Base-by-base conservation (phyloP, 2,113 vertebrate genomes). In the Ammospiza nelsoni region DNA sequence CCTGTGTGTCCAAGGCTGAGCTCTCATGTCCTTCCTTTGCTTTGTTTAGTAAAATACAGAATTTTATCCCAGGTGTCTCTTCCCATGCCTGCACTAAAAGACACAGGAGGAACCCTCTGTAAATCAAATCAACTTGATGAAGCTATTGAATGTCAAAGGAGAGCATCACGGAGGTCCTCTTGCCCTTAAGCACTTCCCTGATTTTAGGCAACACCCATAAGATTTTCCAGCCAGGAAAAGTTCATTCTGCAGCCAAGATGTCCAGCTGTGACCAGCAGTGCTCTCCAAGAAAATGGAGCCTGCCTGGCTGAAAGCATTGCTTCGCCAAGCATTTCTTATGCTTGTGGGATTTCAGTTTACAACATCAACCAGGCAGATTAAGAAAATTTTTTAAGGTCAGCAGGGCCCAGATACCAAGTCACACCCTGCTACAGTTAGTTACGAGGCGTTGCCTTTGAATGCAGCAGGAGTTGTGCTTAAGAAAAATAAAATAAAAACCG, bases 311-410 rank as follows among this genome's bases (percentile, higher is more conserved):
- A 80, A 71, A 89, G 73, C 33, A 11, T 61, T 91, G 94, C 92
- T 94, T 92, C 0, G 4, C 69, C 77, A 84, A 93, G 90, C 80
- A 68, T 25, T 90, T 90, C 66, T 75, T 61, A 3, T 84, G 68
- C 79, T 61, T 94, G 80, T 58, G 80, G 84, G 92, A 92, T 89
- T 96, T 94, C 73, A 93, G 68, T 94, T 94, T 90, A 62, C 57
- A 72, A 35, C 76, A 90, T 86, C 52, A 61, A 57, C 85, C 55
- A 52, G 61, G 65, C 82, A 90, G 93, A 88, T 91, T 66, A 75
- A 90, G 84, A 54, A 46, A 18, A 57, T 2, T 52, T 86, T 89
- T 78, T 82, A 61, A 86, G 87, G 87, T 92, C 93, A 90, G 20
- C 71, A 59, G 85, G 67, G 63, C 82, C 55, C 91, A 84, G 87